Conservation (phyloP, 2,888 invertebrate genomes). For the Asteroscopus sphinx region DNA sequence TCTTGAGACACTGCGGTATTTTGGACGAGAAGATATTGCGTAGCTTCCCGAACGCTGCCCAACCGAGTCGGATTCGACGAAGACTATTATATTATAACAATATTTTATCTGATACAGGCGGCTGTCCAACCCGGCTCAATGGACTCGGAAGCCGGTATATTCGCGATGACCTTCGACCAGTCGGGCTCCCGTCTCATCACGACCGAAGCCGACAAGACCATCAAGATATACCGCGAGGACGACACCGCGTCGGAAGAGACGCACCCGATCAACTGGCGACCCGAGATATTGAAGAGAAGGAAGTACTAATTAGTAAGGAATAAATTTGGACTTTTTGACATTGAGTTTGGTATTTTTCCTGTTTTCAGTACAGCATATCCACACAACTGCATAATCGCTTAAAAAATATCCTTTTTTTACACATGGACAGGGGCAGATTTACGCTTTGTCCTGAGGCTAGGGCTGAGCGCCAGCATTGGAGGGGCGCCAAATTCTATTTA, state of each 20-base stretch:
- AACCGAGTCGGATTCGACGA: too few species aligned
- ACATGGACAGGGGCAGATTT: too few species aligned
- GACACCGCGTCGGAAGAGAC: constrained; percentile 98
- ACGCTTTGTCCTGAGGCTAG: too few species aligned
- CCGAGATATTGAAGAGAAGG: constrained; percentile 97
- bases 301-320: constrained; percentile 91
- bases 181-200: constrained; percentile 98
- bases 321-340: constrained; percentile 27
- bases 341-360: background rate
- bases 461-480: too few species aligned
- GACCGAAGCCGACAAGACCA: constrained; percentile 99
- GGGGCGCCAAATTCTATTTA: too few species aligned
- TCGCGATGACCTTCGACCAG: constrained; percentile 98
- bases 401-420: too few species aligned
- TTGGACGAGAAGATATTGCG: too few species aligned
- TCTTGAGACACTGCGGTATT: too few species aligned
- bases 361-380: too few species aligned
- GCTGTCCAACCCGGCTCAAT: constrained; percentile 99
- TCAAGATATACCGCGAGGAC: constrained; percentile 99
- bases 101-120: constrained; percentile 88
- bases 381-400: too few species aligned
- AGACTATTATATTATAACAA: too few species aligned
- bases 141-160: constrained; percentile 99
- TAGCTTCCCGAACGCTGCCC: too few species aligned
- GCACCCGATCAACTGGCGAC: constrained; percentile 99